Evolutionary conservation across 2,888 invertebrate genomes (phyloP), one percentile per base, ranked within the genome.

Genomic region (Hirtodrosophila alboralis): DNA sequence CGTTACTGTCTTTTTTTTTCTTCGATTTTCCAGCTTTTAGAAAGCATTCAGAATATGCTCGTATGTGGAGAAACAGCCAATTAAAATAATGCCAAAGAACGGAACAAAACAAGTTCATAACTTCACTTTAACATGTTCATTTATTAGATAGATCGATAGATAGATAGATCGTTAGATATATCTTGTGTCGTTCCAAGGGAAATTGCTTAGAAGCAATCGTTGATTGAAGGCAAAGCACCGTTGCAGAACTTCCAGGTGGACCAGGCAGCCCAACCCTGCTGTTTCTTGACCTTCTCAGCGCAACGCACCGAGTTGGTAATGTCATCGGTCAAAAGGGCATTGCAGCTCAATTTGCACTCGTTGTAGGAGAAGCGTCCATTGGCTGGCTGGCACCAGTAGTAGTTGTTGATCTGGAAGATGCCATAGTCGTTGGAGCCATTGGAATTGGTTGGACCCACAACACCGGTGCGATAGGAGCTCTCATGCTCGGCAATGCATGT

Each of bases 401-500:
- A 75, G 71, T 87, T 75, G 72, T 89, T 89, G 49, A 89, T 87
- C 73, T 90, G 89, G 68, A 89, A 90, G 54, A 90, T 76, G 10
- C 90, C 90, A 57, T 85, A 91, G 74, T 91, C 91, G 31, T 80
- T 80, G 49, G 90, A 88, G 1, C 92, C 92, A 57, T 92, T 91
- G 1, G 59, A 73, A 83, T 92, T 92, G 44, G 40, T 34, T 3
- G 87, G 89, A 0, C 92, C 91, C 1, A 90, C 86, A 1, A 89
- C 90, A 16, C 89, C 72, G 0, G 92, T 92, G 34, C 90, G 89
- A 28, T 90, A 89, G 27, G 67, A 71, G 45, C 83, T 86, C 71
- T 88, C 88, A 21, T 80, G 73, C 65, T 88, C 64, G 7, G 86
- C 87, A 54, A 89, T 80, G 64, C 89, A 89, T 1, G 84, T 59